Base-by-base conservation (phyloP, 1,140 invertebrate species). In the Lordiphosa stackelbergi region DNA sequence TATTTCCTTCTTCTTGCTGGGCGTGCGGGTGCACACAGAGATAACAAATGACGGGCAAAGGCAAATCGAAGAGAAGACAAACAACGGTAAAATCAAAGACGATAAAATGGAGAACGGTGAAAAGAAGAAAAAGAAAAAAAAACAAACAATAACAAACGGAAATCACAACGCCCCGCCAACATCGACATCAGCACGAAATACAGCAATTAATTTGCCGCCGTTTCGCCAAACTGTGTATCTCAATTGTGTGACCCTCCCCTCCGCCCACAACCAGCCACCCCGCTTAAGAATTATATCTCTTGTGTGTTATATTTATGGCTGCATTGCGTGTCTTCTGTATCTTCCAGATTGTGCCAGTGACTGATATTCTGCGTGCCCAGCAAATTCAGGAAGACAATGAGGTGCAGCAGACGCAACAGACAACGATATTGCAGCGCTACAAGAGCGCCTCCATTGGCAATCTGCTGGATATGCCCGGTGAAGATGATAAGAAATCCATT, bases 401-500 rank as follows among this genome's bases (percentile, higher is more conserved):
- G 43, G 58, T 61, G 38, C 79, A 65, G 38, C 75, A 73, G 53
- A 53, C 59, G 12, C 79, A 77, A 36, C 78, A 73, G 65, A 49
- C 62, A 7, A 66, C 62, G 52, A 73, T 62, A 43, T 48, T 85
- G 24, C 74, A 83, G 41, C 66, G 68, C 47, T 83, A 61, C 54
- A 87, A 87, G 52, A 87, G 85, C 66, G 73, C 65, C 43, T 87
- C 85, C 42, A 79, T 69, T 34, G 85, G 70, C 10, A 86, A 87
- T 47, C 54, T 87, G 28, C 38, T 69, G 16, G 83, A 87, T n/a
- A 38, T 87, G 36, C 85, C 85, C 16, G 66, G 52, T 12, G 81
- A 84, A 45, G 79, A 87, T 46, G 85, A 87, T 48, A 87, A 87
- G 60, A 86, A 85, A 65, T 83, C 85, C 16, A 87, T 87, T 47